Evolutionary conservation across 2,797 vertebrate species (phyloP), one percentile per base, ranked within the genome.

Genomic region (Somateria mollissima): DNA sequence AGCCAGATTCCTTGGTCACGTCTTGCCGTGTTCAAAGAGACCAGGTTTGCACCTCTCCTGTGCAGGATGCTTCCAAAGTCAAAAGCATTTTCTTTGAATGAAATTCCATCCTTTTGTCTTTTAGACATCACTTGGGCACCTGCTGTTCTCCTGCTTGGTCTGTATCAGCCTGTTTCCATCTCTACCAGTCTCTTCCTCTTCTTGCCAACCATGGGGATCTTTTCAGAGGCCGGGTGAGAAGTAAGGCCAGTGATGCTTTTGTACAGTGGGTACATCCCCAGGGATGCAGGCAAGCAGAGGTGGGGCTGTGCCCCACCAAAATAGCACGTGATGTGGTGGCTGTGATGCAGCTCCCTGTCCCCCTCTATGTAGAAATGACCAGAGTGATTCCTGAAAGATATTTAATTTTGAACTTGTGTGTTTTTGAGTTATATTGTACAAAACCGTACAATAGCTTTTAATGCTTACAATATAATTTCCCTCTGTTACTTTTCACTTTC

Each of bases 341-440:
- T 58, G 66, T 1, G 2, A 60, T 1, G 2, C 0, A 1, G 7
- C 4, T 57, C 36, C 25, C 11, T 64, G 53, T 28, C 1, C 21
- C 36, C 32, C 36, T 34, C 36, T n/a, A 5, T 0, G 0, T 11
- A 30, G 43, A 49, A 36, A 61, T 21, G 39, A 53, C 28, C 54
- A 15, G 18, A 75, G 34, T 1, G 3, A 39, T 39, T 75, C 22
- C 30, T 49, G 65, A 28, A 80, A n/a, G 2, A 10, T 71, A 78
- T 36, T 34, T 61, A 6, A 18, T 72, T 85, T 85, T 72, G 39
- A 89, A 58, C 17, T 39, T 43, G 5, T 3, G 11, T 70, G 11
- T 41, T 81, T 92, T 79, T 53, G 73, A 78, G 51, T 75, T 60
- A 34, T 34, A 14, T 19, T 17, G 8, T 41, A 72, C 5, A 27